Base-by-base conservation (phyloP, 2,888 invertebrate genomes). In the Ochropleura plecta region DNA sequence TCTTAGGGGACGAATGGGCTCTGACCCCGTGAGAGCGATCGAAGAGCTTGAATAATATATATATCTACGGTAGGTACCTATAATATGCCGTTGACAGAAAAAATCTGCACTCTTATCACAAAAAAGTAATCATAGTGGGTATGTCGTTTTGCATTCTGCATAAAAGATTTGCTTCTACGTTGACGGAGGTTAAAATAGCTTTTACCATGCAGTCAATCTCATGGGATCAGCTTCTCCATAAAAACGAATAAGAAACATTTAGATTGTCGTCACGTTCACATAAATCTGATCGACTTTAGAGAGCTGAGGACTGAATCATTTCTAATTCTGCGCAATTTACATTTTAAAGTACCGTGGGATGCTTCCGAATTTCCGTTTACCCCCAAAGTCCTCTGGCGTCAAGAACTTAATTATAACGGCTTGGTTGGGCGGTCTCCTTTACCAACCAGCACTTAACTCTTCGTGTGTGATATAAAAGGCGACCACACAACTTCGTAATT, bases 341-440 rank as follows among this genome's bases (percentile, higher is more conserved):
- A 82, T 82, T 84, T 68, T 80, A 80, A 71, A 84, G 65, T 65
- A 71, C 44, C 68, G 65, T 75, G 67, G 73, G 67, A 81, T 65
- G 70, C 53, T 65, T 57, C n/a, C 60, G 65, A 84, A 80, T 75
- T 75, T 69, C 68, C 62, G 44, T 46, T 70, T 70, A 70, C 64
- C 70, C 79, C 49, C 46, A 40, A 83, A 67, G 74, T 80, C 81
- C 73, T 74, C 79, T 74, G 69, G 42, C 66, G 60, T 73, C 73
- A 67, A 65, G 57, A 83, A 84, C 86, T 83, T 70, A 83, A 84
- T 85, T 82, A 82, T 76, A 70, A 76, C 70, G 76, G 76, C 63
- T 81, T 73, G 59, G 81, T 70, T 68, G 70, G 71, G 55, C 49
- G 70, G 62, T 55, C 44, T 70, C 57, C 64, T 67, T 71, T 30